Conservation (phyloP, 2,888 invertebrate species). For the Rhagonycha lutea region DNA sequence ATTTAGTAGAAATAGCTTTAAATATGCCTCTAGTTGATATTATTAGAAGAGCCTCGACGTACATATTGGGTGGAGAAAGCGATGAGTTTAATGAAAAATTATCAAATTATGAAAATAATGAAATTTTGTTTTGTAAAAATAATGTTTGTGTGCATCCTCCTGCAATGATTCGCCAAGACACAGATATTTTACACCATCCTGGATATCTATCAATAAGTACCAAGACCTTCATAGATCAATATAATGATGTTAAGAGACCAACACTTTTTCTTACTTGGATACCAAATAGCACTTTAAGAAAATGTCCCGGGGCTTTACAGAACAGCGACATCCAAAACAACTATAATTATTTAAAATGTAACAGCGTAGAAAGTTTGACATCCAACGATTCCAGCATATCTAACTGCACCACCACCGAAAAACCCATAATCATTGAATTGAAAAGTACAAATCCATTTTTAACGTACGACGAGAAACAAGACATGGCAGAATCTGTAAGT, state of each 20-base stretch:
- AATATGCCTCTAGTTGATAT: slow-evolving; percentile 79
- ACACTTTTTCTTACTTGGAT: slow-evolving; percentile 94
- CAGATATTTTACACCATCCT: slow-evolving; percentile 87
- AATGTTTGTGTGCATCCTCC: slow-evolving; percentile 97
- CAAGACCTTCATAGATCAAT: slow-evolving; percentile 77
- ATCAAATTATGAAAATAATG: slow-evolving; percentile 77
- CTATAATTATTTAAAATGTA: slow-evolving; percentile 50
- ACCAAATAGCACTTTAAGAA: slow-evolving; percentile 86
- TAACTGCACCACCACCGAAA: slow-evolving; percentile 48
- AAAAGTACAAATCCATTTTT: slow-evolving; percentile 57
- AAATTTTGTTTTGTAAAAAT: slow-evolving; percentile 89
- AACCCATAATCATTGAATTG: slow-evolving; percentile 52
- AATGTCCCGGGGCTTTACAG: slow-evolving; percentile 71
- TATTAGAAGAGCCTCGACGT: slow-evolving; percentile 77
- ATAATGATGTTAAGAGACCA: slow-evolving; percentile 74
- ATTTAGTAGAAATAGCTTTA: background rate
- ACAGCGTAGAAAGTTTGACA: slow-evolving; percentile 50
- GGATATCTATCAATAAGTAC: slow-evolving; percentile 90
- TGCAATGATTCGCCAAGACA: slow-evolving; percentile 77
- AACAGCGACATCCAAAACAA: slow-evolving; percentile 48
- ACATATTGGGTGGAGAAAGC: slow-evolving; percentile 71
- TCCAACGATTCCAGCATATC: slow-evolving; percentile 48
- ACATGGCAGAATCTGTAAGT: slow-evolving; percentile 46
- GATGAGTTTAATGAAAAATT: slow-evolving; percentile 60
- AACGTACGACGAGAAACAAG: slow-evolving; percentile 50